phyloP scores from a whole-genome alignment of 2,888 invertebrate genomes.

The Tanypteryx hageni region DNA sequence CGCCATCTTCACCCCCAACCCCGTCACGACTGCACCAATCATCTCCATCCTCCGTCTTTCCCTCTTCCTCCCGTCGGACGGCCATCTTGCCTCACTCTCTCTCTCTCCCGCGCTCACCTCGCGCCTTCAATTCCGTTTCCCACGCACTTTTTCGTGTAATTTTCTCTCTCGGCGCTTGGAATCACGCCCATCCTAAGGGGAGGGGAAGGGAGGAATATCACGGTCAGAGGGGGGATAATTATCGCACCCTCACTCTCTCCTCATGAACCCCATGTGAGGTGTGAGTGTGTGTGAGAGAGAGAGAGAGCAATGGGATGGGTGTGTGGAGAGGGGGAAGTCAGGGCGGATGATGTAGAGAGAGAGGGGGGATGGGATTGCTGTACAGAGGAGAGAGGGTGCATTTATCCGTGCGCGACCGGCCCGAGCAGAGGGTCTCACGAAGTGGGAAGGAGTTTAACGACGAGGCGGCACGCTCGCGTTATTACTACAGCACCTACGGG shows the following conservation, averaged over 20 bases:
- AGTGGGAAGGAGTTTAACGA: conserved; percentile 11
- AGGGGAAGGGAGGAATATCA: neutral
- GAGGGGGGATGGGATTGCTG: neutral
- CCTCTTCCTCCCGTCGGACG: neutral
- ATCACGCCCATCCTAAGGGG: neutral
- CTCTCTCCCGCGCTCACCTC: neutral
- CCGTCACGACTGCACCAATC: neutral
- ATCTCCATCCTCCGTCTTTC: neutral
- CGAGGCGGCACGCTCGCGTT: conserved; percentile 42
- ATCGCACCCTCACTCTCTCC: conserved; percentile 11
- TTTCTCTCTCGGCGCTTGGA: conserved; percentile 33
- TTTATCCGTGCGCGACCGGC: conserved; percentile 7
- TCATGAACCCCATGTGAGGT: no score
- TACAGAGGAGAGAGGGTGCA: neutral
- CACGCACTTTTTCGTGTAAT: conserved; percentile 63
- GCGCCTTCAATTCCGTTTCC: conserved; percentile 40
- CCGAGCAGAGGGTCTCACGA: neutral
- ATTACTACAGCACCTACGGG: conserved; percentile 42
- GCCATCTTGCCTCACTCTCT: conserved; percentile 40
- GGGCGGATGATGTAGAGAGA: neutral
- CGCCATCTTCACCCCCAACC: neutral
- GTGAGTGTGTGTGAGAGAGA: neutral
- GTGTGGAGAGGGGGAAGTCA: no score
- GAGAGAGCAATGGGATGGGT: neutral
- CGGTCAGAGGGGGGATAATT: conserved; percentile 14